Evolutionary conservation across 1,140 invertebrate genomes (phyloP), one percentile per base, ranked within the genome.

Genomic region (Drosophila insularis): DNA sequence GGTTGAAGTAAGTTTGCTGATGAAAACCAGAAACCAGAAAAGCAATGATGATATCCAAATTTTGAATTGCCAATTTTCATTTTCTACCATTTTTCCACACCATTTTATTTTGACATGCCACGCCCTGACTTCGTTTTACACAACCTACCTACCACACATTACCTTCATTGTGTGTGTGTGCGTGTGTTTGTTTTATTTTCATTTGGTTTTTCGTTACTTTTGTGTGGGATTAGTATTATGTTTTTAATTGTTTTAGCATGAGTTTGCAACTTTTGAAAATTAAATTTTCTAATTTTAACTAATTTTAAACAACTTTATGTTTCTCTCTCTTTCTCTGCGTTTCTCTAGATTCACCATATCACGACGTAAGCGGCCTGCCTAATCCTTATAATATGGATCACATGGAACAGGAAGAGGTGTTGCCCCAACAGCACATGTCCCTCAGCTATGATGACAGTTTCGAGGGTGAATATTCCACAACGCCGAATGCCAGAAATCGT

Each of bases 381-480:
- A 96, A 97, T 92, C 96, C 97, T 19, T 98, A 97, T 92, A 91
- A 90, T 77, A 95, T 96, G 92, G 96, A 97, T 79, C 95, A 95
- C 80, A 94, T 95, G 91, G 94, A 95, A 85, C 95, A 95, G 89
- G 91, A 92, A 66, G 94, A 94, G 79, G 85, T 93, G 63, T 96
- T 97, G 90, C 95, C 95, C 13, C 95, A 96, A 59, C 95, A 96
- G 86, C 96, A 97, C 91, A 94, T 97, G 82, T 96, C 96, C 53
- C 94, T 98, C 65, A 96, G 96, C 87, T 98, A 97, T 92, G 97
- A 98, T 92, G 97, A 98, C 92, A 97, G 96, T 72, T 94, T 98
- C 11, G 97, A 98, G 92, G 97, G 97, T 56, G 97, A 97, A 7
- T 98, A 98, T 92, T 98, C 97, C 46, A 98, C 97, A 59, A 98